A percentile compares a stretch with the other conserved stretches of the same genome.
Conservation (phyloP, 2,797 vertebrate genomes). For the Ambastaia sidthimunki region DNA sequence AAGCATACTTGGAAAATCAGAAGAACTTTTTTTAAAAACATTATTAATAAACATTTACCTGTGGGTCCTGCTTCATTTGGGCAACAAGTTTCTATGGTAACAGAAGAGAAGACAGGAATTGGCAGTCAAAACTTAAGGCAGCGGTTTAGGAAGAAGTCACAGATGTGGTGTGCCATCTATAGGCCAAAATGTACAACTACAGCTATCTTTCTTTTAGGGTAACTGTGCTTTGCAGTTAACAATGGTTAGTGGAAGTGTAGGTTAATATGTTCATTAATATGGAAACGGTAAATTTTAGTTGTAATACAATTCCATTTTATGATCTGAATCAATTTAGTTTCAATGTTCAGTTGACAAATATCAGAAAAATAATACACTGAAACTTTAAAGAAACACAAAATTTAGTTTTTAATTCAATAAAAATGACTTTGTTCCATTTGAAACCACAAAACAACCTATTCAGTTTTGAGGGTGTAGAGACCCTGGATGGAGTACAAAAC, state of each 20-base stretch:
- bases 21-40: not conserved
- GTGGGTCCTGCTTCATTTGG: slow-evolving; percentile 99
- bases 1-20: not conserved
- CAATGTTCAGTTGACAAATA: not conserved
- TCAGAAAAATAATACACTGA: not conserved
- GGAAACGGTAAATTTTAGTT: not conserved
- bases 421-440: not conserved
- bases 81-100: slow-evolving; percentile 93
- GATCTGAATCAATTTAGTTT: not conserved
- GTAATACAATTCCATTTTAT: not conserved
- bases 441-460: slow-evolving; percentile 15
- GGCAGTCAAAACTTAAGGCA: slow-evolving; percentile 34
- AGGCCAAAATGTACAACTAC: slow-evolving; percentile 57
- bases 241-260: not conserved
- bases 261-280: not conserved
- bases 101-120: slow-evolving; percentile 46
- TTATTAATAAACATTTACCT: slow-evolving; percentile 81
- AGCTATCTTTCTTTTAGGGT: slow-evolving; percentile 20
- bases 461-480: not conserved
- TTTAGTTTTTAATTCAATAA: too few species aligned
- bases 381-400: too few species aligned
- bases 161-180: slow-evolving; percentile 60
- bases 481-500: not conserved
- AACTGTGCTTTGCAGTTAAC: slow-evolving; percentile 1
- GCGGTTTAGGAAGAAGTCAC: slow-evolving; percentile 10